Base-by-base conservation (phyloP, 1,140 invertebrate genomes). In the Tetraneura akinire region DNA sequence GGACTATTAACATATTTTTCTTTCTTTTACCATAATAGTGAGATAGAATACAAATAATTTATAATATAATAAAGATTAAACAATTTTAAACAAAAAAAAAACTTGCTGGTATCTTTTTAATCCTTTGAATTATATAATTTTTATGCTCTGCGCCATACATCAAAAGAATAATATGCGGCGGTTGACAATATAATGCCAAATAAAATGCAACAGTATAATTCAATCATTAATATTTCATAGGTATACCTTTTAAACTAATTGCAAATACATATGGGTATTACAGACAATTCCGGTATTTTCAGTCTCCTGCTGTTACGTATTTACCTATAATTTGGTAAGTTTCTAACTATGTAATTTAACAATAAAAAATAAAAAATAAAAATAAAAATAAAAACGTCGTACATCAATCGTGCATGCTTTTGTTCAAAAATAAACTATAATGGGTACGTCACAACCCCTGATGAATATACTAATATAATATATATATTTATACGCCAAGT, bases 191-290 rank as follows among this genome's bases (percentile, higher is more conserved):
- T 66, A 66, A 21, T 14, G n/a, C 11, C 4, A 32, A 23, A 64
- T 26, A 37, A 37, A 64, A 37, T 37, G 45, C 21, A 45, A 45
- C 10, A 26, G 26, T 68, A 4, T 3, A 47, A 47, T 68, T 68
- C 6, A 16, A 68, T 68, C 47, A 68, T 68, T 47, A n/a, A n/a
- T n/a, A n/a, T n/a, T n/a, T n/a, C n/a, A n/a, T n/a, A n/a, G n/a
- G n/a, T n/a, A 26, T 45, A 68, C 66, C 37, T 68, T 68, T 68
- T 47, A 68, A 23, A 68, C 21, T 47, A 68, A 26, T 68, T 47
- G 13, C 42, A 23, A 68, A 68, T 37, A 37, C n/a, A n/a, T n/a
- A n/a, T n/a, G n/a, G n/a, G n/a, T n/a, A n/a, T n/a, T n/a, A n/a
- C 21, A 37, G 21, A 42, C 42, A 23, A 47, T 11, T 8, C 66